Conservation (phyloP, 2,888 invertebrate genomes). For the Melanostoma mellinum region DNA sequence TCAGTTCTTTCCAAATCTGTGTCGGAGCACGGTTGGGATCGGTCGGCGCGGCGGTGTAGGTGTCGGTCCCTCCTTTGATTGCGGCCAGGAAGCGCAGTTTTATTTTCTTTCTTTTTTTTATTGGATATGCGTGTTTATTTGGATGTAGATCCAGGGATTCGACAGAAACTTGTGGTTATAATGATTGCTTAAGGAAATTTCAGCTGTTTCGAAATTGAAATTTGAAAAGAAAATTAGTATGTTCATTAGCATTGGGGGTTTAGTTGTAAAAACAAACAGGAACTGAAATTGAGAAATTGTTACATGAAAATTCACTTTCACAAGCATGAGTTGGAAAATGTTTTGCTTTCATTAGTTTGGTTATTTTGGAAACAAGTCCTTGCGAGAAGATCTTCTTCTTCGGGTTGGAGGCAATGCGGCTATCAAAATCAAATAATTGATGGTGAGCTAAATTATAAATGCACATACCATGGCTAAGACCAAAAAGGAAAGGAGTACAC, state of each 20-base stretch:
- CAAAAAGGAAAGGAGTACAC: too few relatives aligned
- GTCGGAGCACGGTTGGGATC: conserved; percentile 28
- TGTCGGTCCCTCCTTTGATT: conserved; percentile 66
- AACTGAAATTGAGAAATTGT: too few relatives aligned
- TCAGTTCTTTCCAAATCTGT: conserved; percentile 33
- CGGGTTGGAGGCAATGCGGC: too few relatives aligned
- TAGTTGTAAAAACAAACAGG: not conserved
- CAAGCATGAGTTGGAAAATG: too few relatives aligned
- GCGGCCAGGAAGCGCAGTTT: conserved; percentile 66
- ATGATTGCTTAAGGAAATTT: conserved; percentile 36
- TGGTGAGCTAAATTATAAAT: too few relatives aligned
- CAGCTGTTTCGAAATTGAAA: conserved; percentile 13
- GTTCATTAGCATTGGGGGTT: conserved; percentile 12
- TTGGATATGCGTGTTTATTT: conserved; percentile 55
- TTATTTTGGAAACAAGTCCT: too few relatives aligned
- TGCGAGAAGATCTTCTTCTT: too few relatives aligned
- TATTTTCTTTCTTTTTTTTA: conserved; percentile 22
- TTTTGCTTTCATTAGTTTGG: too few relatives aligned
- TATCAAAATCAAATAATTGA: too few relatives aligned
- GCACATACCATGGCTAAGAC: too few relatives aligned
- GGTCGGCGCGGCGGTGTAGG: not conserved
- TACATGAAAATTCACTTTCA: too few relatives aligned
- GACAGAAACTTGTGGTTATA: conserved; percentile 55
- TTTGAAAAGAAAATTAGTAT: conserved; percentile 4
- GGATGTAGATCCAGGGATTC: conserved; percentile 44